phyloP scores from a whole-genome alignment of 1,140 invertebrate genomes.

The Drosophila ananassae region DNA sequence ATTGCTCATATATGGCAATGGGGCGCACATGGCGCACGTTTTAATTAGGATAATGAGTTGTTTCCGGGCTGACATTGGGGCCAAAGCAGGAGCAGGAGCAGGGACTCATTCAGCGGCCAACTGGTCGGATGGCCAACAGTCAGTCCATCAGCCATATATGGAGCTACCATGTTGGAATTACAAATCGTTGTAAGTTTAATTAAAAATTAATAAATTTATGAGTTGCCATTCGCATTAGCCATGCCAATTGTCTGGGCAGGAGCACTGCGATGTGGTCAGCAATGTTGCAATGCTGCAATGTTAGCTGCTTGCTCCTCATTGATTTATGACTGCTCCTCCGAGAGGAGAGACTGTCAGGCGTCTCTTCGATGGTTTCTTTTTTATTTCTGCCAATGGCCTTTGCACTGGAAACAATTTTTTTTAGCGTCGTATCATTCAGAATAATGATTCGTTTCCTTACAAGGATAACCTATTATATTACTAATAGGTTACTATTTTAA shows the following conservation, averaged over 20 bases:
- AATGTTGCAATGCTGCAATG: constrained; percentile 30
- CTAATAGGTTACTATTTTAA: no score
- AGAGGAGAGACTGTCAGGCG: constrained; percentile 48
- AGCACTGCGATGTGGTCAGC: constrained; percentile 37
- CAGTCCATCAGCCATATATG: constrained; percentile 61
- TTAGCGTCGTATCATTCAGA: no score
- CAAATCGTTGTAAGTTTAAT: constrained; percentile 80
- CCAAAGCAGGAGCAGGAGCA: constrained; percentile 4
- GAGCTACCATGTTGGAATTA: constrained; percentile 70
- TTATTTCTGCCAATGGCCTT: background rate
- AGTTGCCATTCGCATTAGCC: constrained; percentile 78
- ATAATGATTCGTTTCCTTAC: no score
- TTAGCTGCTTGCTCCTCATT: constrained; percentile 28
- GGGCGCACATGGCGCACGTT: constrained; percentile 81
- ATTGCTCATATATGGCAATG: constrained; percentile 77
- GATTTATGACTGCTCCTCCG: constrained; percentile 53
- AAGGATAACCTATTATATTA: no score
- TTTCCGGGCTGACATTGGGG: constrained; percentile 68
- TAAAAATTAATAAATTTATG: constrained; percentile 83
- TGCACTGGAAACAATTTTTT: background rate
- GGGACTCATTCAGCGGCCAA: constrained; percentile 45
- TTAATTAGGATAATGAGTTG: constrained; percentile 84
- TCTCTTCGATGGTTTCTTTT: constrained; percentile 8
- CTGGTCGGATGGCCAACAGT: constrained; percentile 15
- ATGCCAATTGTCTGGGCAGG: constrained; percentile 75